Conservation (phyloP, 2,797 vertebrate genomes). For the Manis javanica region DNA sequence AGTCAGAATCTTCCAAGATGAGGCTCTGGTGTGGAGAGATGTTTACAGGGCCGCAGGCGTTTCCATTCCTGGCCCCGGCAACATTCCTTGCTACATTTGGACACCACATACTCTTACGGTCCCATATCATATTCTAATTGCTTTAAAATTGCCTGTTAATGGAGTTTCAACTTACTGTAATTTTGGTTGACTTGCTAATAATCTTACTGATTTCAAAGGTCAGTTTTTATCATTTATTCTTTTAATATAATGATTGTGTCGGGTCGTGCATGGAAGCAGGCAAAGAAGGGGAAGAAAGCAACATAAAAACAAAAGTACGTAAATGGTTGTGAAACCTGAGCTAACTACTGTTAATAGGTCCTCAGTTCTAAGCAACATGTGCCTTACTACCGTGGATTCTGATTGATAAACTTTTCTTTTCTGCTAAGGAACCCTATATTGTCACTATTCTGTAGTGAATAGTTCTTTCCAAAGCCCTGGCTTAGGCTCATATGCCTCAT, state of each 20-base stretch:
- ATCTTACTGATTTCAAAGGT: constrained; percentile 23
- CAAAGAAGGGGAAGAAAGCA: background rate
- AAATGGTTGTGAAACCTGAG: background rate
- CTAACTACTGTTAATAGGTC: background rate
- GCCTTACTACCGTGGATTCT: background rate
- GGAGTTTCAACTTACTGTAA: background rate
- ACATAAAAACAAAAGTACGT: background rate
- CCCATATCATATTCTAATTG: background rate
- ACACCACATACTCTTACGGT: background rate
- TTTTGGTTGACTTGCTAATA: constrained; percentile 32
- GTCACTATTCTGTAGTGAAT: background rate
- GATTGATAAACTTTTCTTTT: background rate
- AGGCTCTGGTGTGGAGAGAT: background rate
- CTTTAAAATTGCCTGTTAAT: constrained; percentile 39
- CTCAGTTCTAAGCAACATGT: background rate
- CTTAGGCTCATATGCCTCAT: background rate
- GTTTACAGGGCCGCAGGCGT: background rate
- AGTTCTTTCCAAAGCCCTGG: background rate
- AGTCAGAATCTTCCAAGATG: background rate
- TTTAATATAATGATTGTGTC: background rate
- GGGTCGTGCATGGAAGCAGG: background rate
- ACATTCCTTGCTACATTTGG: background rate
- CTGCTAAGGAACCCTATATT: background rate
- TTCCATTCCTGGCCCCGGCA: background rate
- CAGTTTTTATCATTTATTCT: constrained; percentile 27